A percentile compares a stretch with the other conserved stretches of the same genome.
phyloP scores from a whole-genome alignment of 2,888 invertebrate genomes.

The Mystacides longicornis region DNA sequence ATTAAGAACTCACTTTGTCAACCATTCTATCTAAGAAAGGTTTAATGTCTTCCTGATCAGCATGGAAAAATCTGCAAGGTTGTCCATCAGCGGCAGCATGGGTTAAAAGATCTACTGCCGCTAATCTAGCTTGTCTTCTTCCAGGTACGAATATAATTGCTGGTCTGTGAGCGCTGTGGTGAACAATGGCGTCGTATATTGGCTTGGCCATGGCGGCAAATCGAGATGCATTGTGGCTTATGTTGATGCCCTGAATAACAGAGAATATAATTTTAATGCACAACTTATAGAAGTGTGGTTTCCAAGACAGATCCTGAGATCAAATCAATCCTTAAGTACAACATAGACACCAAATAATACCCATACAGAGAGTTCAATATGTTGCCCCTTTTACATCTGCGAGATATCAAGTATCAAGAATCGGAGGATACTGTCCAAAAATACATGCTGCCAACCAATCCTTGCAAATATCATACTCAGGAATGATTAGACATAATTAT shows the following conservation, averaged over 20 bases:
- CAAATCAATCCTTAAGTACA: no score
- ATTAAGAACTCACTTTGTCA: conserved; percentile 60
- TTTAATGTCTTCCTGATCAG: conserved; percentile 76
- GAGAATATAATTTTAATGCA: neutral
- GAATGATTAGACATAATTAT: no score
- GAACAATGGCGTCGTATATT: conserved; percentile 84
- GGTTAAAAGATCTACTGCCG: conserved; percentile 92
- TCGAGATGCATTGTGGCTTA: conserved; percentile 94
- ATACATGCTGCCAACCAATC: no score
- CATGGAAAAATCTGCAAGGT: conserved; percentile 83
- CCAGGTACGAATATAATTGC: conserved; percentile 89
- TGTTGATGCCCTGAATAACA: conserved; percentile 75
- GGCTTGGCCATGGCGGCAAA: conserved; percentile 98
- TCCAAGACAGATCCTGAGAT: no score
- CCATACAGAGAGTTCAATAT: no score
- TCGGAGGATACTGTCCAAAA: no score
- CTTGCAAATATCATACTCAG: no score
- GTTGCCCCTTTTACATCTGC: no score
- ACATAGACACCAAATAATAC: no score
- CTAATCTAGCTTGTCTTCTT: conserved; percentile 82
- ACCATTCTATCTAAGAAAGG: conserved; percentile 82
- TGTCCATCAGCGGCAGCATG: conserved; percentile 86
- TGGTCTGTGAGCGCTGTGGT: conserved; percentile 77
- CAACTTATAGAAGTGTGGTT: neutral
- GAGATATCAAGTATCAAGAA: no score